phyloP scores from a whole-genome alignment of 2,888 invertebrate species.

The Exephanes ischioxanthus region DNA sequence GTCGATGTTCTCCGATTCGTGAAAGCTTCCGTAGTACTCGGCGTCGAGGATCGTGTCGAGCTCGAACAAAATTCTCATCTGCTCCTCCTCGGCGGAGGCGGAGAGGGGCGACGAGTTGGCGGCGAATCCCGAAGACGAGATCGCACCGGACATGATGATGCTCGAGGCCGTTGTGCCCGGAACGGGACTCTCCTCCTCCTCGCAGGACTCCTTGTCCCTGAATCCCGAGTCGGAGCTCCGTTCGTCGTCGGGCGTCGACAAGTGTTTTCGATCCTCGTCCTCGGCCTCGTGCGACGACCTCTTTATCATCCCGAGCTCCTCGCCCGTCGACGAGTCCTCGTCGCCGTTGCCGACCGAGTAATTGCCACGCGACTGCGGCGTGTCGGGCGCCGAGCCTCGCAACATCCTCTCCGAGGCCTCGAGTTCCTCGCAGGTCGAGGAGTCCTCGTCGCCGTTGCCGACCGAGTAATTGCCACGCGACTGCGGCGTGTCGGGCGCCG shows the following conservation, averaged over 20 bases:
- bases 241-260: slow-evolving; percentile 85
- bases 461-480: neutral
- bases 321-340: slow-evolving; percentile 75
- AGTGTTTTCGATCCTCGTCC: slow-evolving; percentile 84
- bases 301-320: slow-evolving; percentile 74
- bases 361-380: slow-evolving; percentile 76
- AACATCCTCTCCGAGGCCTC: slow-evolving; percentile 65
- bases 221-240: slow-evolving; percentile 86
- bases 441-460: slow-evolving; percentile 64
- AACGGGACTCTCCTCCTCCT: slow-evolving; percentile 81
- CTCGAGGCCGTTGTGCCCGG: slow-evolving; percentile 69
- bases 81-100: slow-evolving; percentile 80
- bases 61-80: slow-evolving; percentile 80
- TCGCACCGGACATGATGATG: slow-evolving; percentile 43
- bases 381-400: slow-evolving; percentile 73
- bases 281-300: slow-evolving; percentile 75
- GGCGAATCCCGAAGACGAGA: slow-evolving; percentile 56
- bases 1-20: slow-evolving; percentile 71
- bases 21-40: slow-evolving; percentile 78
- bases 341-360: slow-evolving; percentile 76
- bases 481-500: neutral
- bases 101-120: slow-evolving; percentile 66
- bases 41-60: slow-evolving; percentile 82
- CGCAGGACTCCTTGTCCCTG: slow-evolving; percentile 85
- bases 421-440: slow-evolving; percentile 62